Evolutionary conservation across 2,113 vertebrate species (phyloP).

Genomic region (Tyrannus savana): DNA sequence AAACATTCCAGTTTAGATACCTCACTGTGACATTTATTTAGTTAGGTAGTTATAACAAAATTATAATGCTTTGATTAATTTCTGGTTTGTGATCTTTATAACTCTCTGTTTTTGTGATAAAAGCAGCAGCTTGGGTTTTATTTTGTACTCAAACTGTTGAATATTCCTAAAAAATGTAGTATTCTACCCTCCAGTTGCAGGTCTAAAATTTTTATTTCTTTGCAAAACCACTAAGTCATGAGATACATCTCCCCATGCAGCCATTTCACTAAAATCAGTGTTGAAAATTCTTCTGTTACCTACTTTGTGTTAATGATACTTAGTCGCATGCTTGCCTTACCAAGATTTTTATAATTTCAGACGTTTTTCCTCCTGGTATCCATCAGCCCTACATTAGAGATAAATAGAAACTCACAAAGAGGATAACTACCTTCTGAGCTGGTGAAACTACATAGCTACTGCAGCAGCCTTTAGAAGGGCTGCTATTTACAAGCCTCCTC

Average conservation of each 20-base stretch:
- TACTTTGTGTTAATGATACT: neutral
- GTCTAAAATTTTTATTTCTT: neutral
- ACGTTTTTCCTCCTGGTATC: neutral
- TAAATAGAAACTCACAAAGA: neutral
- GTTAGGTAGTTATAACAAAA: neutral
- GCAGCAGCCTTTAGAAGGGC: neutral
- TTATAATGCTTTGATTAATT: neutral
- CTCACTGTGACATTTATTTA: neutral
- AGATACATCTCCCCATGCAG: neutral
- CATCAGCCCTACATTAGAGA: neutral
- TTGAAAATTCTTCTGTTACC: neutral
- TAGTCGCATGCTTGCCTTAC: neutral
- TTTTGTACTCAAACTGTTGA: neutral
- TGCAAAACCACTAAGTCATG: neutral
- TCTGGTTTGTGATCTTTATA: neutral
- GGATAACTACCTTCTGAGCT: neutral
- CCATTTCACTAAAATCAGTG: neutral
- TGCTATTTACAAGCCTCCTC: neutral
- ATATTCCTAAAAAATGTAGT: neutral
- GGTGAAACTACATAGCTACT: neutral
- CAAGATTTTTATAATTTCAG: neutral
- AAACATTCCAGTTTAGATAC: neutral
- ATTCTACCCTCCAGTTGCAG: neutral
- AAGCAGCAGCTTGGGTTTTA: neutral
- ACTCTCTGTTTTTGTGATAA: neutral